Evolutionary conservation across 2,797 vertebrate genomes (phyloP), one percentile per base, ranked within the genome.

Genomic region (Loris lydekkerianus): DNA sequence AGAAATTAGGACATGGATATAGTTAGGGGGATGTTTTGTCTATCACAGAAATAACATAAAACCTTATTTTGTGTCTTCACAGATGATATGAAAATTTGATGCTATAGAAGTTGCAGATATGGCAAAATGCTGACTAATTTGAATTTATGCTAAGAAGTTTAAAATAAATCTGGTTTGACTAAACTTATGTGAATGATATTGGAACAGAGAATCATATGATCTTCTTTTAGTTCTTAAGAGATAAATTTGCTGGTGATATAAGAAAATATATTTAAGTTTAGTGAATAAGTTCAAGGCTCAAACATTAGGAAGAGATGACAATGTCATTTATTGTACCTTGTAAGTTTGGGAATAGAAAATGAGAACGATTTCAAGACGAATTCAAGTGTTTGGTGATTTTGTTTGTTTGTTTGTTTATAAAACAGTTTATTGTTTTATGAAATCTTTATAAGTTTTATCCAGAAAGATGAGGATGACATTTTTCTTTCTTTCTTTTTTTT

Each of bases 141-240:
- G 17, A 92, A 86, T 82, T 76, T 92, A 56, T 83, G 31, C 18
- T 73, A 72, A 65, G 29, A 91, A 60, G 23, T 91, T 56, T 77
- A 46, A 89, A 76, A 40, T 85, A 73, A 95, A 85, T 76, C 29
- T 88, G 8, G 34, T 88, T 69, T 81, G 25, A 76, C 31, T 84
- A 46, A 17, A 84, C 23, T 69, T 80, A 75, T 43, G 49, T 37
- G 7, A 20, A 10, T 73, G n/a, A 4, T 67, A 14, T 49, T 14
- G 4, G 18, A 20, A 8, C 8, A 58, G 23, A 88, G 3, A 60
- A 73, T 60, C 76, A 60, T 73, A 78, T 46, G 4, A 40, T 11
- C 0, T 43, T 40, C 31, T 81, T 70, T 81, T 2, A 31, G 9
- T 82, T 89, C 82, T 81, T 60, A 60, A 65, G 29, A 82, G 17